A percentile compares a stretch with the other conserved stretches of the same genome.
phyloP scores from a whole-genome alignment of 2,888 invertebrate species.

The Chrysina gloriosa region DNA sequence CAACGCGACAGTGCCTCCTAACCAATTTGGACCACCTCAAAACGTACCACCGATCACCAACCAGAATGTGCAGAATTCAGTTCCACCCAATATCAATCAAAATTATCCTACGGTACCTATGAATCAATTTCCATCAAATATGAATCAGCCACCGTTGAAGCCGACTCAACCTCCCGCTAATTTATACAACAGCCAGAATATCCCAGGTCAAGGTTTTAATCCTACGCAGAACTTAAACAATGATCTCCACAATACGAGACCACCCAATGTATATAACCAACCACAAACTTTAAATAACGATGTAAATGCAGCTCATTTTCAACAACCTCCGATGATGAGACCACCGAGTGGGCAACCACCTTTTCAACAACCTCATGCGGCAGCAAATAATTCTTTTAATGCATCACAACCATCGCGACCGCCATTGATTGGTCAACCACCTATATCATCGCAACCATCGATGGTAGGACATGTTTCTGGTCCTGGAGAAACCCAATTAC shows the following conservation, averaged over 20 bases:
- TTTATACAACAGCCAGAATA: neutral
- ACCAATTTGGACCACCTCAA: constrained; percentile 40
- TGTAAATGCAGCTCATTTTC: constrained; percentile 46
- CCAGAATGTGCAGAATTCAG: neutral
- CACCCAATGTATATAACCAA: constrained; percentile 58
- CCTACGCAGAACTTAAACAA: constrained; percentile 3
- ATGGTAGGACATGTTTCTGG: constrained; percentile 53
- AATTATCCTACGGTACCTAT: constrained; percentile 1
- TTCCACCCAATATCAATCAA: neutral
- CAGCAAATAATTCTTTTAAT: constrained; percentile 10
- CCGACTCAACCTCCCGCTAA: neutral
- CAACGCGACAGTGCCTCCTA: constrained; percentile 52
- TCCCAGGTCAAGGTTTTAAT: neutral
- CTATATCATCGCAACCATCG: constrained; percentile 51
- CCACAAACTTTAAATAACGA: constrained; percentile 63
- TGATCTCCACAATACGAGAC: constrained; percentile 36
- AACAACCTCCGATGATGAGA: neutral
- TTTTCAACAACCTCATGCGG: neutral
- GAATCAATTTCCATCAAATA: neutral
- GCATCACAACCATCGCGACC: constrained; percentile 32
- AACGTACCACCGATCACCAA: constrained; percentile 38
- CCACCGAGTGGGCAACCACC: constrained; percentile 3
- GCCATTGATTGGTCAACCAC: constrained; percentile 42
- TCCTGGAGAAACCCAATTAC: constrained; percentile 53
- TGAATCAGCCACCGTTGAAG: neutral